Percentiles rank a stretch among this genome's conserved stretches.
phyloP scores from a whole-genome alignment of 2,797 vertebrate genomes.

The Aplochiton taeniatus region DNA sequence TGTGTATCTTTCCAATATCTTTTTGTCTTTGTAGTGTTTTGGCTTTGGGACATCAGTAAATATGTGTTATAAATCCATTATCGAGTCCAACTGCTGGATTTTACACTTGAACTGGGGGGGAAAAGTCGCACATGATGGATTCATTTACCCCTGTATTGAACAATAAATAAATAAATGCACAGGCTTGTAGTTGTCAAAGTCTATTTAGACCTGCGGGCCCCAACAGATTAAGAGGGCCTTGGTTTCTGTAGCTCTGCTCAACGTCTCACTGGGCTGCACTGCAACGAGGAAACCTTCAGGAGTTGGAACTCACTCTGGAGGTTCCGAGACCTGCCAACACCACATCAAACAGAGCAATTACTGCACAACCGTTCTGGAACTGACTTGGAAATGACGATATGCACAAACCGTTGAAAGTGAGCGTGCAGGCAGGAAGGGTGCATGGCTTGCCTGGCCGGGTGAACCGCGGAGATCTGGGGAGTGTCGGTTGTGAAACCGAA shows the following conservation, averaged over 20 bases:
- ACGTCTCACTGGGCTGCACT: not conserved
- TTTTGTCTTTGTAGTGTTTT: constrained; percentile 14
- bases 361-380: constrained; percentile 14
- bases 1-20: constrained; percentile 12
- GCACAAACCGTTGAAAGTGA: constrained; percentile 34
- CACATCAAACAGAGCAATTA: constrained; percentile 38
- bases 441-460: not conserved
- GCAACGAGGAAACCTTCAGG: constrained; percentile 31
- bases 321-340: constrained; percentile 11
- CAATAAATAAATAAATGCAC: not conserved
- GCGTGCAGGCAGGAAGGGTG: constrained; percentile 4
- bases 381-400: constrained; percentile 21
- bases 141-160: not conserved
- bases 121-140: too few relatives aligned
- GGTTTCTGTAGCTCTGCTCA: constrained; percentile 29
- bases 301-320: constrained; percentile 21
- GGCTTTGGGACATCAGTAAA: not conserved
- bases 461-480: constrained; percentile 24
- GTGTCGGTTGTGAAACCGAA: constrained; percentile 17
- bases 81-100: too few relatives aligned
- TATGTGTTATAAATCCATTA: too few relatives aligned
- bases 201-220: constrained; percentile 20
- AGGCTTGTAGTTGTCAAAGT: not conserved
- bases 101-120: too few relatives aligned
- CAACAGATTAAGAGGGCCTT: constrained; percentile 33